Evolutionary conservation across 2,797 vertebrate genomes (phyloP).

Genomic region (Helicolenus hilgendorfi): DNA sequence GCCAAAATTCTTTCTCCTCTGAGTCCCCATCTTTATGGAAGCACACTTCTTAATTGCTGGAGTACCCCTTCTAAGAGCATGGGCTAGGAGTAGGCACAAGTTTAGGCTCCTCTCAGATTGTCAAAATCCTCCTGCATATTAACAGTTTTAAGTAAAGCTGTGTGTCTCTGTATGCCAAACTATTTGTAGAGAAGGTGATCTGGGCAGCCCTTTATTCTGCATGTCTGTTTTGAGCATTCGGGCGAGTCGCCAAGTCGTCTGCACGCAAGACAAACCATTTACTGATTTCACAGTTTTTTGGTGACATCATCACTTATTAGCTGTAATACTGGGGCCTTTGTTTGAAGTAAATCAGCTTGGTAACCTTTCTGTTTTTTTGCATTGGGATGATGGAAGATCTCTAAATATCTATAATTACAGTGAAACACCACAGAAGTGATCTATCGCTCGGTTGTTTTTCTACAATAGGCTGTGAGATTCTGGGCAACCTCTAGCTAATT

Average conservation of each 20-base stretch:
- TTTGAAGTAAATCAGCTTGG: conserved; percentile 8
- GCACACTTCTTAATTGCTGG: background rate
- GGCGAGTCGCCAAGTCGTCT: background rate
- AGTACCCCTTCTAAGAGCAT: background rate
- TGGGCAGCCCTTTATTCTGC: background rate
- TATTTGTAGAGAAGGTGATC: background rate
- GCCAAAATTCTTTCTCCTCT: background rate
- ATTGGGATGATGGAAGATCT: background rate
- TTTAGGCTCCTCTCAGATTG: background rate
- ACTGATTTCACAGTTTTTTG: background rate
- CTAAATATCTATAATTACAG: background rate
- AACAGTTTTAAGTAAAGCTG: background rate
- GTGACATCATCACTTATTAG: conserved; percentile 2
- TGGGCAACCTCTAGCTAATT: background rate
- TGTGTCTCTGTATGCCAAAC: background rate
- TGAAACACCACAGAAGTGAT: background rate
- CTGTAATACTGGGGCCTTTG: background rate
- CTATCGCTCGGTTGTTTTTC: background rate
- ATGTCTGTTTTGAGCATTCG: background rate
- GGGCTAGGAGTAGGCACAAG: background rate
- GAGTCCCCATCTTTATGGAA: background rate
- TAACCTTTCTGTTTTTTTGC: background rate
- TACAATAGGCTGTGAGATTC: background rate
- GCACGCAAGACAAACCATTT: background rate
- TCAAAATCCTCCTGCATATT: background rate